A percentile compares a stretch with the other conserved stretches of the same genome.
Evolutionary conservation across 2,888 invertebrate species (phyloP).

Genomic region (Mesochorus sp.): DNA sequence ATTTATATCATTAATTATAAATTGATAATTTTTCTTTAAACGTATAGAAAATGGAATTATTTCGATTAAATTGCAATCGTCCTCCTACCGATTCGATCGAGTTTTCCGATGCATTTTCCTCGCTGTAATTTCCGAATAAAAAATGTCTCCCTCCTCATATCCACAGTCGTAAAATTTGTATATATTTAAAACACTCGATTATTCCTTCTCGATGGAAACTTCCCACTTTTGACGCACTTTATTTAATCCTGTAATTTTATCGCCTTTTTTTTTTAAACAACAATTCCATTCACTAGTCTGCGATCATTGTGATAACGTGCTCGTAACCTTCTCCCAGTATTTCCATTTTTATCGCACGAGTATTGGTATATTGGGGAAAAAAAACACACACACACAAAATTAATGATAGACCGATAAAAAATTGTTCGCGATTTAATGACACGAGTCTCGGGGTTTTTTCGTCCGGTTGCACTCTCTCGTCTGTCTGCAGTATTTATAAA

Average conservation of each 20-base stretch:
- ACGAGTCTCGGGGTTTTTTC: constrained; percentile 64
- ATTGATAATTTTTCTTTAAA: not conserved
- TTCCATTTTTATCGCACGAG: not conserved
- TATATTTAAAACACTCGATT: not conserved
- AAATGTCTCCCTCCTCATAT: not conserved
- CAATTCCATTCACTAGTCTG: not conserved
- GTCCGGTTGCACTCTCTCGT: constrained; percentile 72
- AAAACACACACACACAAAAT: not conserved
- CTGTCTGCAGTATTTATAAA: constrained; percentile 81
- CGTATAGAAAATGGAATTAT: too few relatives aligned
- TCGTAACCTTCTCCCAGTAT: not conserved
- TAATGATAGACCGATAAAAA: constrained; percentile 2
- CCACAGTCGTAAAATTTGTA: not conserved
- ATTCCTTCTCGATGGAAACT: not conserved
- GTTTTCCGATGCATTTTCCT: constrained; percentile 17
- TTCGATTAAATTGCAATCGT: not conserved
- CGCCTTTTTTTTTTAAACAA: not conserved
- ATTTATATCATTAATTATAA: too few relatives aligned
- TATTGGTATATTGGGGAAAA: not conserved
- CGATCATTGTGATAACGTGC: not conserved
- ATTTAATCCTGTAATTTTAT: not conserved
- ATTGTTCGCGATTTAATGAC: constrained; percentile 49
- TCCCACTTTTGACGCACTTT: not conserved
- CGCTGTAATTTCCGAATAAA: not conserved
- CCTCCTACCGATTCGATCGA: constrained; percentile 18